These are phyloP conservation scores for Plebejus anna DNA, from an alignment of 2,888 invertebrate species.

Conservation along the genomic window DNA sequence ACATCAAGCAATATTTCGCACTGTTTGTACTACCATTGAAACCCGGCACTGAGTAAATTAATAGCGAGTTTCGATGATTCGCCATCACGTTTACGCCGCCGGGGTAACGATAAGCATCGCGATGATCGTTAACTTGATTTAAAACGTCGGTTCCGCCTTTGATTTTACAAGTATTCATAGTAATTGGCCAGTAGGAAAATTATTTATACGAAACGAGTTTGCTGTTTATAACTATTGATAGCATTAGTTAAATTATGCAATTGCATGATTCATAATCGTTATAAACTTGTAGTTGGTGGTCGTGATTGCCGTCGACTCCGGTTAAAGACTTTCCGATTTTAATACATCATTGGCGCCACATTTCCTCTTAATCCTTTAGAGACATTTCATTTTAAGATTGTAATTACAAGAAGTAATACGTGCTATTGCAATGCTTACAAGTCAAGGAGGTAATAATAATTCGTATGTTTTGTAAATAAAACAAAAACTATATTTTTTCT, in stretches of 20 bases:
- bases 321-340: slow-evolving; percentile 3
- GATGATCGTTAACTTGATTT: slow-evolving; percentile 59
- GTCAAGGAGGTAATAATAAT: not conserved
- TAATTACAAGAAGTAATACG: not conserved
- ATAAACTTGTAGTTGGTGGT: slow-evolving; percentile 14
- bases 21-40: slow-evolving; percentile 27
- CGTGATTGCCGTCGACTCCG: slow-evolving; percentile 4
- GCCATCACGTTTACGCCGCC: slow-evolving; percentile 57
- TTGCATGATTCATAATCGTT: slow-evolving; percentile 20
- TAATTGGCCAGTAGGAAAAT: slow-evolving; percentile 35
- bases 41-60: slow-evolving; percentile 46
- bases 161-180: slow-evolving; percentile 28
- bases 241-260: slow-evolving; percentile 17
- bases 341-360: not conserved
- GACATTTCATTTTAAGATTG: not conserved
- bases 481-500: not conserved
- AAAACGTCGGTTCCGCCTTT: slow-evolving; percentile 52
- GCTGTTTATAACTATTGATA: not conserved
- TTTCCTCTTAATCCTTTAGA: not conserved
- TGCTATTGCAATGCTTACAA: not conserved
- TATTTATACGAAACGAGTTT: slow-evolving; percentile 21
- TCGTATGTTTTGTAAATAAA: not conserved
- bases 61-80: slow-evolving; percentile 65
- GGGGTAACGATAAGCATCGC: slow-evolving; percentile 59
- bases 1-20: slow-evolving; percentile 45